Percentiles rank a stretch among this genome's conserved stretches.
These are phyloP conservation scores for Embiotoca jacksoni DNA, from an alignment of 2,113 vertebrate genomes.

Conservation along the genomic window DNA sequence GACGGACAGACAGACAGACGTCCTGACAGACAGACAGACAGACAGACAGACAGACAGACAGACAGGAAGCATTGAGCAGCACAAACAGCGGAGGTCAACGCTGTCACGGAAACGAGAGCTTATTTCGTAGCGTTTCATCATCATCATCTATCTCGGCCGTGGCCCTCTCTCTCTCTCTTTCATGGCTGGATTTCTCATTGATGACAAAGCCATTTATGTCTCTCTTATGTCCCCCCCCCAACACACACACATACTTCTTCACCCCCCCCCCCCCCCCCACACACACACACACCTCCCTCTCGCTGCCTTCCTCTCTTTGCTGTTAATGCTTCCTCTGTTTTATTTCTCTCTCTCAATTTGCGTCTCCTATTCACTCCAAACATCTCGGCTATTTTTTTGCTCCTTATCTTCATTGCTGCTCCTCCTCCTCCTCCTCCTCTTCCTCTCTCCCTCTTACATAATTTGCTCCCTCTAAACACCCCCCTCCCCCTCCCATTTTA, in stretches of 20 bases:
- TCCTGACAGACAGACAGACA: conserved; percentile 44
- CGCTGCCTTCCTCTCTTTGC: conserved; percentile 42
- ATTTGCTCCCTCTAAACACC: conserved; percentile 48
- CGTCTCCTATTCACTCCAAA: conserved; percentile 40
- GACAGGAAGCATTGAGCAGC: conserved; percentile 50
- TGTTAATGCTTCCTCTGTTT: conserved; percentile 63
- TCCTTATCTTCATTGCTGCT: conserved; percentile 46
- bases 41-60: conserved; percentile 45
- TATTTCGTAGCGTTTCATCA: conserved; percentile 80
- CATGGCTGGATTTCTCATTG: conserved; percentile 74
- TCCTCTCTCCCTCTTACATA: conserved; percentile 52
- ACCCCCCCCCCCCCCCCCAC: background rate
- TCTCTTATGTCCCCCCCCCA: conserved; percentile 42
- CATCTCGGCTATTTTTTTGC: conserved; percentile 57
- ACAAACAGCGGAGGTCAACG: conserved; percentile 74
- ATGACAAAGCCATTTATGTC: conserved; percentile 77
- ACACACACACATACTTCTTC: background rate
- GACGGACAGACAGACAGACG: conserved; percentile 34
- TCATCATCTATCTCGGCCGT: conserved; percentile 69
- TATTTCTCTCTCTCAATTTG: conserved; percentile 54
- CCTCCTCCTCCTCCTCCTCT: conserved; percentile 23
- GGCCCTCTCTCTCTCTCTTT: conserved; percentile 58
- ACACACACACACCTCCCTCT: conserved; percentile 3
- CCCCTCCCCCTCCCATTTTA: conserved; percentile 28
- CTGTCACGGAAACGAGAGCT: conserved; percentile 65